phyloP scores from a whole-genome alignment of 2,113 vertebrate genomes.

The Pimephales promelas region DNA sequence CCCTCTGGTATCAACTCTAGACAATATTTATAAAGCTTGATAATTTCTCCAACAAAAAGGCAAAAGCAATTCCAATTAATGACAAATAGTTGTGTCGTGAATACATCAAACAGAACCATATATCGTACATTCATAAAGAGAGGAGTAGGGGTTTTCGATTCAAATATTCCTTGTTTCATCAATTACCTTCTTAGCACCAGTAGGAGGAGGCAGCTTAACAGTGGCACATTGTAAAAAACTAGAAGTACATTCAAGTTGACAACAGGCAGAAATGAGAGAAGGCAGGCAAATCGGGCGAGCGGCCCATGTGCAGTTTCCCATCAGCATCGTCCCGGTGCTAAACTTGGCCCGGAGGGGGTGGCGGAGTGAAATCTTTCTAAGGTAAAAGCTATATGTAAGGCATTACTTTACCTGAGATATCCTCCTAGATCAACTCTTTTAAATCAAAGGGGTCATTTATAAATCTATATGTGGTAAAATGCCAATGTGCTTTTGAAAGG shows the following conservation, averaged over 20 bases:
- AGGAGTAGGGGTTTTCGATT: slow-evolving; percentile 66
- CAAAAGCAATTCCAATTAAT: slow-evolving; percentile 92
- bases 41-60: slow-evolving; percentile 92
- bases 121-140: slow-evolving; percentile 99
- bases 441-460: not conserved
- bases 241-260: slow-evolving; percentile 97
- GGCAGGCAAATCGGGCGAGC: slow-evolving; percentile 77
- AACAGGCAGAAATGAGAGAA: slow-evolving; percentile 90
- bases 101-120: slow-evolving; percentile 87
- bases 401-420: slow-evolving; percentile 65
- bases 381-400: slow-evolving; percentile 67
- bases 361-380: slow-evolving; percentile 66
- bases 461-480: not conserved
- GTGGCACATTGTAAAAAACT: slow-evolving; percentile 89
- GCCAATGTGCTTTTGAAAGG: slow-evolving; percentile 22
- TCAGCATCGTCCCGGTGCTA: slow-evolving; percentile 77
- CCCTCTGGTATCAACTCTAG: slow-evolving; percentile 98
- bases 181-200: slow-evolving; percentile 92
- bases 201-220: slow-evolving; percentile 92
- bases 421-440: slow-evolving; percentile 29
- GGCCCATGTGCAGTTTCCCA: slow-evolving; percentile 76
- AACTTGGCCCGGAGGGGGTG: slow-evolving; percentile 71
- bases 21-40: slow-evolving; percentile 99
- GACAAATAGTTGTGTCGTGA: slow-evolving; percentile 95
- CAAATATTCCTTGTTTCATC: slow-evolving; percentile 75